Evolutionary conservation across 2,113 vertebrate species (phyloP), one percentile per base, ranked within the genome.

Genomic region (Tragulus kanchil): DNA sequence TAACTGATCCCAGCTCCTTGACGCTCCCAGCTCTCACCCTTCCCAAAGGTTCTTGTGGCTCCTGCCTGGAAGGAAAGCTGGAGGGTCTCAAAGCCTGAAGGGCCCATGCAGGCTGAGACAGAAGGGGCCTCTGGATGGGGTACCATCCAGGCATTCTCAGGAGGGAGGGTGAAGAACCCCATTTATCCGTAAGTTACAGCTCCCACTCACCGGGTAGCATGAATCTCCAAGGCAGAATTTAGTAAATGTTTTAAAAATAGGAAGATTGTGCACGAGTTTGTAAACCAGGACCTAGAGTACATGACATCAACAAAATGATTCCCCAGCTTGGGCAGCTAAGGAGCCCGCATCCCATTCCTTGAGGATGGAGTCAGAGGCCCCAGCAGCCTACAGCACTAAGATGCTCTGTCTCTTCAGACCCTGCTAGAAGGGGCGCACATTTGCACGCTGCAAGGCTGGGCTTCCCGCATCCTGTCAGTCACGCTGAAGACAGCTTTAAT

Each of bases 401-500:
- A 45, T 8, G 25, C 48, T 61, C 31, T 36, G 0, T 23, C 12
- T 36, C 3, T 14, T 61, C 71, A 61, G 64, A 61, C 31, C 13
- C 54, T 1, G 50, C 71, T 1, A 19, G 48, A 19, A 15, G 0
- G 13, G n/a, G 61, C 79, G 87, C 23, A 48, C 17, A 31, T 45
- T 61, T 2, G 15, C 64, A 89, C 79, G 31, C 75, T 2, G 17
- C 52, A 67, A 52, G 61, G 73, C 77, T 3, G n/a, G 58, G 58
- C 95, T 58, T 85, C 77, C 59, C 31, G 69, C 61, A 8, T 26
- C 79, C n/a, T 26, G 75, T 67, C 78, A 61, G 62, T 98, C 98
- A 93, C 11, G 19, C 82, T n/a, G 95, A 96, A 97, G 98, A 97
- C 94, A 95, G 97, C 98, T 98, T 98, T 98, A 98, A 99, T 98